These are phyloP conservation scores for Venturia canescens DNA, from an alignment of 1,140 invertebrate genomes.

Conservation along the genomic window DNA sequence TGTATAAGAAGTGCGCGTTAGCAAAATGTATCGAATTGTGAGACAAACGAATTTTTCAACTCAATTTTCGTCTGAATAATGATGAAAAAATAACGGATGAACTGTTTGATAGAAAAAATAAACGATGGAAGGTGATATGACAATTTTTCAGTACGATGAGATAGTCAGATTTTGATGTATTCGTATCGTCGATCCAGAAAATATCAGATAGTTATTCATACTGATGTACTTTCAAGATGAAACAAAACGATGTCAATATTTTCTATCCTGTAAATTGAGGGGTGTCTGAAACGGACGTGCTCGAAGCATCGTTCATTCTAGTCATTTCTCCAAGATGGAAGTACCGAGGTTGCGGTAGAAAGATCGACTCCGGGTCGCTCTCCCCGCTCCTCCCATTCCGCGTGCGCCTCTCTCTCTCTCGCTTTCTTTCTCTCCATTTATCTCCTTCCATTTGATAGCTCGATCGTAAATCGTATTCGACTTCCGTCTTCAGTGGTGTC, in stretches of 20 bases:
- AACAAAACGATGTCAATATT: constrained; percentile 6
- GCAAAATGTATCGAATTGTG: too few species aligned
- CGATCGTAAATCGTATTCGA: constrained; percentile 44
- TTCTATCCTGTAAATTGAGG: neutral
- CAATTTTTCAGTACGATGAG: neutral
- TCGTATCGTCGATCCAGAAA: neutral
- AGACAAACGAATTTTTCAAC: too few species aligned
- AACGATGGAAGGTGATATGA: too few species aligned
- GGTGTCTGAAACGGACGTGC: constrained; percentile 7
- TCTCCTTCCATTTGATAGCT: constrained; percentile 14
- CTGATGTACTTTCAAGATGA: neutral
- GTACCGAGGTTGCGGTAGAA: constrained; percentile 22
- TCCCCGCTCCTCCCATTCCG: too few species aligned
- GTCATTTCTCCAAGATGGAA: constrained; percentile 10
- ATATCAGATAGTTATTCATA: neutral
- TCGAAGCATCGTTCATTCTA: constrained; percentile 12
- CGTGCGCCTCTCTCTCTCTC: neutral
- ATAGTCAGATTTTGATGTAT: neutral
- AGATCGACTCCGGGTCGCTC: constrained; percentile 14
- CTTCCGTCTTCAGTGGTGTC: constrained; percentile 35
- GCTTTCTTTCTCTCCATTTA: constrained; percentile 8
- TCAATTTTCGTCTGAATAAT: too few species aligned
- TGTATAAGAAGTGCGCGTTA: too few species aligned
- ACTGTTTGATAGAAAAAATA: too few species aligned
- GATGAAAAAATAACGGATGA: too few species aligned